Evolutionary conservation across 2,797 vertebrate genomes (phyloP).

Genomic region (Helostoma temminkii): DNA sequence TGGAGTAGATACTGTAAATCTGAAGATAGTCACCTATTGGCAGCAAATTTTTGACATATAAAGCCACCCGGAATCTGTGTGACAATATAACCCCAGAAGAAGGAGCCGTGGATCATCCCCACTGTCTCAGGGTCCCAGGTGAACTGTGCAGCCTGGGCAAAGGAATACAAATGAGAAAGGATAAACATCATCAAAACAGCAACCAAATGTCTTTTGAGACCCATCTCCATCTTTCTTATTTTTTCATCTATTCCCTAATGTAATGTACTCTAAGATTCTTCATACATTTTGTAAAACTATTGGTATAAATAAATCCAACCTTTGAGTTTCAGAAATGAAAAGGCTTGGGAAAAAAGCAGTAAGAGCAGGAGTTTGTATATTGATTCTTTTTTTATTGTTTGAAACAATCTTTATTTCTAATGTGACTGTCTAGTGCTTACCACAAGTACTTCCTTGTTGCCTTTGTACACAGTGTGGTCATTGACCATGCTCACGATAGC

Average conservation of each 20-base stretch:
- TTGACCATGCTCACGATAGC: slow-evolving; percentile 98
- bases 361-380: too few species aligned
- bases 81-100: slow-evolving; percentile 97
- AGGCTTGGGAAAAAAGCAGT: too few species aligned
- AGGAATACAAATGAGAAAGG: slow-evolving; percentile 7
- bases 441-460: slow-evolving; percentile 90
- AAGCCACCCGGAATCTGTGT: slow-evolving; percentile 95
- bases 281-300: neutral
- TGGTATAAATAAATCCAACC: neutral
- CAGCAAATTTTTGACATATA: slow-evolving; percentile 89
- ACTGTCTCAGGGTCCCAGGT: slow-evolving; percentile 95
- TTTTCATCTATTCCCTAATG: too few species aligned
- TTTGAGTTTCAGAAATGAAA: too few species aligned
- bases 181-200: neutral
- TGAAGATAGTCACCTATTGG: slow-evolving; percentile 87
- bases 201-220: neutral
- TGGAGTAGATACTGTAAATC: neutral
- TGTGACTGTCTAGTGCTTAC: slow-evolving; percentile 82
- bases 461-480: slow-evolving; percentile 90
- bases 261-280: too few species aligned
- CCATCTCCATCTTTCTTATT: neutral
- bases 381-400: too few species aligned
- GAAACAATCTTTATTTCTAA: neutral
- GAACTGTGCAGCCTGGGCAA: slow-evolving; percentile 89
- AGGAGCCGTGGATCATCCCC: slow-evolving; percentile 95